Percentiles rank a stretch among this genome's conserved stretches.
These are phyloP conservation scores for Brachionus plicatilis DNA, from an alignment of 1,140 invertebrate species.

Conservation along the genomic window DNA sequence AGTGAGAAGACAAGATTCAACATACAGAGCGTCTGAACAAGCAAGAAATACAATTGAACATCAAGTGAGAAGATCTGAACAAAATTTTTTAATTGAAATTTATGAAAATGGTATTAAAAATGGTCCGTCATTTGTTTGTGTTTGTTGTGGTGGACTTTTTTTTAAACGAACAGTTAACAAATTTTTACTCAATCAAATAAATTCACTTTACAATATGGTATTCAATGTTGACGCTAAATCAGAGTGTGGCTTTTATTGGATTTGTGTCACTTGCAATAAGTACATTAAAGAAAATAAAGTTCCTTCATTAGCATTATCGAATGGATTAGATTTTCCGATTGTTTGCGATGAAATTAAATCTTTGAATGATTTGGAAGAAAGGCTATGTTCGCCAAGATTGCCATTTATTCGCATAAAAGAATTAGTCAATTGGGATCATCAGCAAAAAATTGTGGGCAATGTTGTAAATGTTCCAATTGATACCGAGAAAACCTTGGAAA, in stretches of 20 bases:
- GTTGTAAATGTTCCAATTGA: constrained; percentile 14
- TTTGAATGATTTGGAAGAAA: not conserved
- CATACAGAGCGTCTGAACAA: not conserved
- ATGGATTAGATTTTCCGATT: too few relatives aligned
- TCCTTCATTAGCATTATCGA: too few relatives aligned
- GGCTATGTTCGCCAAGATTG: not conserved
- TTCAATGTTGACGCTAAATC: not conserved
- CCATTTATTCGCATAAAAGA: not conserved
- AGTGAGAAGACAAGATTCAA: not conserved
- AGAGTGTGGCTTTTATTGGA: too few relatives aligned
- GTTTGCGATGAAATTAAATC: too few relatives aligned
- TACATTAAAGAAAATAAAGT: too few relatives aligned
- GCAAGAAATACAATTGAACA: not conserved
- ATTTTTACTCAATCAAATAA: not conserved
- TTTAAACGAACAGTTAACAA: not conserved
- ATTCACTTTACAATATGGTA: not conserved
- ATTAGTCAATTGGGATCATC: not conserved
- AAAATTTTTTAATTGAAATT: not conserved
- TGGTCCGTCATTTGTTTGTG: not conserved
- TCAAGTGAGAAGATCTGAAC: not conserved
- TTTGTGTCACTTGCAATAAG: too few relatives aligned
- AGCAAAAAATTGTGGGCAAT: not conserved
- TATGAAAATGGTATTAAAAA: not conserved
- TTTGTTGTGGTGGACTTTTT: not conserved
- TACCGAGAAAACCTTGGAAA: not conserved